Conservation (phyloP, 2,888 invertebrate genomes). For the Conomelus anceps region DNA sequence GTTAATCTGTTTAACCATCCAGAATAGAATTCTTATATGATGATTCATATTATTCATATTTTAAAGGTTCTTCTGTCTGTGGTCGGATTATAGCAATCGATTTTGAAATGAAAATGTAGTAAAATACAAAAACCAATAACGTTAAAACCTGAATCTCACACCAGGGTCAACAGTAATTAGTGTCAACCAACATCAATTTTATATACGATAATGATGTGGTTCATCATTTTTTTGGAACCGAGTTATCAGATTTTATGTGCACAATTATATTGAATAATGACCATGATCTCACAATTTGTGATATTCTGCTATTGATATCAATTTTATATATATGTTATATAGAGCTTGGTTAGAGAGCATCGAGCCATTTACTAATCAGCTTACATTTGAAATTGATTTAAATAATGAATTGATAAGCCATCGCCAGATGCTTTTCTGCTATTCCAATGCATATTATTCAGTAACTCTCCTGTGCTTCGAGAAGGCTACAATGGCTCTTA, state of each 20-base stretch:
- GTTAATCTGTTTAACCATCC: no score
- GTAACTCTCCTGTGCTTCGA: background rate
- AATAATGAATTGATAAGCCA: background rate
- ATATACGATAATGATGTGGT: background rate
- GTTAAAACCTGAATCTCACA: background rate
- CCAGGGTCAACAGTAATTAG: background rate
- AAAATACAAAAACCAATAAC: no score
- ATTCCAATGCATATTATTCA: background rate
- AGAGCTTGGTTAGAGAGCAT: background rate
- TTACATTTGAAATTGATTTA: background rate
- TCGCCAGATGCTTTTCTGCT: background rate
- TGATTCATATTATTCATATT: no score
- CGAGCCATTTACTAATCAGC: background rate
- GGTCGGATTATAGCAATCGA: no score
- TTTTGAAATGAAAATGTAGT: background rate
- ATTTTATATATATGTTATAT: no score
- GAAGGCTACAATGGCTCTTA: background rate
- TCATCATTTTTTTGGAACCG: background rate
- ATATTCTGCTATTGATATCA: background rate
- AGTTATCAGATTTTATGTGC: background rate
- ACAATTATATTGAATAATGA: background rate
- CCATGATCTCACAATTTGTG: background rate
- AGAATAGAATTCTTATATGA: no score
- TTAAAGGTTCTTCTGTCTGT: no score
- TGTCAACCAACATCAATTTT: background rate